Conservation (phyloP, 2,888 invertebrate genomes). For the Ommatoiulus sabulosus region DNA sequence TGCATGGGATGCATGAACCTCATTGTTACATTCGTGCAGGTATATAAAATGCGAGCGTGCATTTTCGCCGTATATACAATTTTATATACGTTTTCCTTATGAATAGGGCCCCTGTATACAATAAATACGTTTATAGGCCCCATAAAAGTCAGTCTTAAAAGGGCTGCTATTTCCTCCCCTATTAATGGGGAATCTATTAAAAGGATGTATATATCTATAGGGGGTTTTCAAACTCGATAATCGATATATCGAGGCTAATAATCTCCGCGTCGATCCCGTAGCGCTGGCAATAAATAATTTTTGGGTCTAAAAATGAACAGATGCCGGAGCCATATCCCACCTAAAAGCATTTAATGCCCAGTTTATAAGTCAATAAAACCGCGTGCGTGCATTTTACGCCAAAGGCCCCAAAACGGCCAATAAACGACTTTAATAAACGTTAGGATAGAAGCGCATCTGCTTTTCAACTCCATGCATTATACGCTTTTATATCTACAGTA, state of each 20-base stretch:
- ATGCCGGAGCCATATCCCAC: constrained; percentile 1
- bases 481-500: too few species aligned
- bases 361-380: constrained; percentile 1
- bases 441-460: neutral
- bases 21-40: too few species aligned
- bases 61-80: too few species aligned
- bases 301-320: constrained; percentile 1
- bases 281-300: neutral
- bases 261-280: neutral
- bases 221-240: neutral
- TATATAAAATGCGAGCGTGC: too few species aligned
- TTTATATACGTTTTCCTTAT: too few species aligned
- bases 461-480: neutral
- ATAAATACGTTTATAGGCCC: neutral
- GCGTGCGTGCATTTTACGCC: neutral
- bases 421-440: neutral
- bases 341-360: constrained; percentile 1
- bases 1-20: too few species aligned
- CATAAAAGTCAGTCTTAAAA: neutral
- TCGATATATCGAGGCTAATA: neutral
- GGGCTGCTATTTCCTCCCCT: neutral
- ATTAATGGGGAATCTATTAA: neutral
- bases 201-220: too few species aligned
- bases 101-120: too few species aligned
- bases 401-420: neutral